Evolutionary conservation across 1,140 invertebrate species (phyloP), one percentile per base, ranked within the genome.

Genomic region (Drosophila oshimai): DNA sequence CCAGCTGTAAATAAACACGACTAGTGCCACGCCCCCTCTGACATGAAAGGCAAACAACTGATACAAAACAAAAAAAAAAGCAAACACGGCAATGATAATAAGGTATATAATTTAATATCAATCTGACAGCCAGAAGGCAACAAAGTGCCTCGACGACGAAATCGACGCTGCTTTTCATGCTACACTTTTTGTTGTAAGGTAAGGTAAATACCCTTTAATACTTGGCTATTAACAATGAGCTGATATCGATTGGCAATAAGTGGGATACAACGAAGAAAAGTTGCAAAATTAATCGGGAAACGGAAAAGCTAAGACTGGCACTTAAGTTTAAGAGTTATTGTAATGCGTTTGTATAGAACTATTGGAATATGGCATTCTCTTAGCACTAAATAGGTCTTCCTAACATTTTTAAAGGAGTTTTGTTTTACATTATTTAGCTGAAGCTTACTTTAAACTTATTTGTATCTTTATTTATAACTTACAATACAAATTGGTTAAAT

Each of bases 61-160:
- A n/a, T n/a, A n/a, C n/a, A n/a, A n/a, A n/a, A n/a, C n/a, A 44
- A 37, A 45, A 60, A 28, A 18, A 29, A 29, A 37, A 42, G 45
- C 65, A 71, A 71, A 74, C 74, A 77, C 54, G 57, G 53, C 71
- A 68, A 87, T 86, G 80, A 86, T 86, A 86, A 86, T 86, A 86
- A 86, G 80, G 80, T 87, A 86, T 86, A 86, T 86, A 86, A 86
- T 86, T 86, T 86, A 86, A 86, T 86, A 86, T 86, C 80, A 86
- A 86, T 86, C 80, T 86, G 81, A 86, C 81, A 86, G 81, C 81
- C 81, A 86, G 81, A 86, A 86, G 80, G 81, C 81, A 87, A 86
- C 81, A 86, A 86, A 86, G 80, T 84, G 80, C 80, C 29, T 18
- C 42, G 15, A 45, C 37, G 37, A 58, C 47, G 61, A 69, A 28